These are phyloP conservation scores for Harpalus rubripes DNA, from an alignment of 2,888 invertebrate genomes.

Conservation along the genomic window DNA sequence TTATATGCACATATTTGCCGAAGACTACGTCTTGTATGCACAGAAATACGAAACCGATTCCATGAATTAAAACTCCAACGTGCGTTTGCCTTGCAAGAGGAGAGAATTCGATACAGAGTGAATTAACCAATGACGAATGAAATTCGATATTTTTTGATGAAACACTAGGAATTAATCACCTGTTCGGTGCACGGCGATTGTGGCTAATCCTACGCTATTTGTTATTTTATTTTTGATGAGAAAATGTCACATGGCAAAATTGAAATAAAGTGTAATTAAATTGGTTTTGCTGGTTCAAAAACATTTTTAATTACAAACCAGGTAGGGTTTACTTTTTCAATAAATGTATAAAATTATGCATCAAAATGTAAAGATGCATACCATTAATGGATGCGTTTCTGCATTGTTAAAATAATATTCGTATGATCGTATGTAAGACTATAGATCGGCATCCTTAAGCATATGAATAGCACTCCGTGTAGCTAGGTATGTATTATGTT, in stretches of 20 bases:
- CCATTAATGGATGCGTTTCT: not conserved
- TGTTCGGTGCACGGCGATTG: not conserved
- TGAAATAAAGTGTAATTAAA: not conserved
- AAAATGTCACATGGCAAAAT: not conserved
- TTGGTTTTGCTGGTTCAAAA: not conserved
- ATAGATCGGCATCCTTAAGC: no score
- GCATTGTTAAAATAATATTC: no score
- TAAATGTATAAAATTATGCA: not conserved
- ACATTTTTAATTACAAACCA: conserved; percentile 8
- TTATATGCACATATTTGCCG: conserved; percentile 18
- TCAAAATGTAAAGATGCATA: not conserved
- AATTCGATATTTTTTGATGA: conserved; percentile 37
- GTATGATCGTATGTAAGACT: no score
- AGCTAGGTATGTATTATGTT: no score
- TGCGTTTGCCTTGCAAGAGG: not conserved
- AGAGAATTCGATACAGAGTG: conserved; percentile 1
- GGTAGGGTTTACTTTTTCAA: not conserved
- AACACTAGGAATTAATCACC: conserved; percentile 14
- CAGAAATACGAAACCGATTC: conserved; percentile 6
- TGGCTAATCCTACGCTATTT: not conserved
- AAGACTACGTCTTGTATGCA: conserved; percentile 14
- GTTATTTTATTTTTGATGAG: conserved; percentile 1
- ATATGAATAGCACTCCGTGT: no score
- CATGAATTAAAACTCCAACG: conserved; percentile 10
- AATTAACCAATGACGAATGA: not conserved